Conservation (phyloP, 2,113 vertebrate species). For the Forbesichthys agassizii region DNA sequence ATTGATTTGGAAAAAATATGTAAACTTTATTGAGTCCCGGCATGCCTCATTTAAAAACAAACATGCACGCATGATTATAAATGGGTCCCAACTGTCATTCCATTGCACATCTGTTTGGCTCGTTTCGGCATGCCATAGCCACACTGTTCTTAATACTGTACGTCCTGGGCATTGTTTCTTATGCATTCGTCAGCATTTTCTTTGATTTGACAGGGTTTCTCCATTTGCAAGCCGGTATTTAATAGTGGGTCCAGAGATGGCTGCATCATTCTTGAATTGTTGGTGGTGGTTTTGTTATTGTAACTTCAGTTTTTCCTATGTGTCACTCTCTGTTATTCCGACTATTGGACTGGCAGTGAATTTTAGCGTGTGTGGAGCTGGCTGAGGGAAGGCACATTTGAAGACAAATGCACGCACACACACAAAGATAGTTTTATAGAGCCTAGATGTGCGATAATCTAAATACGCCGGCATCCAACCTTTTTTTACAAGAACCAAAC, state of each 20-base stretch:
- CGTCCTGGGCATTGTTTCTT: slow-evolving; percentile 34
- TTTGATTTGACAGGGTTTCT: slow-evolving; percentile 34
- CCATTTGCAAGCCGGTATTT: slow-evolving; percentile 23
- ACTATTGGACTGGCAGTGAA: slow-evolving; percentile 20
- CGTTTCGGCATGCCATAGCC: slow-evolving; percentile 20
- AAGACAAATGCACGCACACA: slow-evolving; percentile 17
- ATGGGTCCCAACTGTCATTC: slow-evolving; percentile 14
- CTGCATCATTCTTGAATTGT: slow-evolving; percentile 26
- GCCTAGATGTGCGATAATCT: slow-evolving; percentile 36
- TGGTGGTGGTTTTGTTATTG: slow-evolving; percentile 8
- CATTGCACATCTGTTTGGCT: slow-evolving; percentile 21
- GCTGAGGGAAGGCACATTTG: neutral
- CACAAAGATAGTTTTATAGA: neutral
- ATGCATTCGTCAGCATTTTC: slow-evolving; percentile 25
- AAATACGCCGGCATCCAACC: slow-evolving; percentile 39
- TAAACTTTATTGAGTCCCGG: slow-evolving; percentile 12
- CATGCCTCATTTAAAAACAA: slow-evolving; percentile 7
- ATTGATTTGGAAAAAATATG: slow-evolving; percentile 26
- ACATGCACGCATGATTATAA: slow-evolving; percentile 28
- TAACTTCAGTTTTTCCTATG: slow-evolving; percentile 11
- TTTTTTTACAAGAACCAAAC: slow-evolving; percentile 42
- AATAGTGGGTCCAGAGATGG: slow-evolving; percentile 18
- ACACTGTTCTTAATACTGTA: slow-evolving; percentile 4
- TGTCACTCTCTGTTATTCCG: slow-evolving; percentile 27
- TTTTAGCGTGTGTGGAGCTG: slow-evolving; percentile 15